Evolutionary conservation across 2,797 vertebrate genomes (phyloP), one percentile per base, ranked within the genome.

Genomic region (Alauda arvensis): DNA sequence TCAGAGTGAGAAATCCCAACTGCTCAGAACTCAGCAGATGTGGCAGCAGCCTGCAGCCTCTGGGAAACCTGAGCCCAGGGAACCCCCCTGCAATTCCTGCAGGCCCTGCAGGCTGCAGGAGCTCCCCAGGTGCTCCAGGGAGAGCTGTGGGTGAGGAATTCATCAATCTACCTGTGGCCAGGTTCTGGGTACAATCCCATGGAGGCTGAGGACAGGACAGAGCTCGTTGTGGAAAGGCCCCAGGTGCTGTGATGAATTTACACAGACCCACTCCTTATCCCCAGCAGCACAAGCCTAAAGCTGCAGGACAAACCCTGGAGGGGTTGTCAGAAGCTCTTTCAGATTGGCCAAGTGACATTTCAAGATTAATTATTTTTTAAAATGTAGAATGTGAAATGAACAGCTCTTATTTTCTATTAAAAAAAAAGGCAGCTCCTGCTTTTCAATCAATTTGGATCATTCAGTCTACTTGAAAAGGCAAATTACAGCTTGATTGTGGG

Each of bases 401-500:
- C 42, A 61, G n/a, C 46, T 55, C 45, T 34, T 51, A 42, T 72
- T 84, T 86, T 71, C 61, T 88, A 29, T 37, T n/a, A 33, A 2
- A 12, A 66, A 57, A 67, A 68, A 91, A 34, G 8, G 24, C 10
- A 88, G 29, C 52, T 88, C n/a, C 1, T 53, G 72, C 63, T 76
- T 45, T 46, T 39, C n/a, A 70, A 37, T 88, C 72, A 75, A 29
- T 68, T 75, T 48, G 46, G 26, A 77, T 65, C 46, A 48, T 63
- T 77, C 81, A 59, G 6, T 52, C 65, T 77, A 25, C 69, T 79
- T 75, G 66, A 82, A 93, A 93, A 75, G 25, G 43, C 59, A 77
- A 94, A 93, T 77, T 84, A 66, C 34, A 75, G 65, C 55, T 77
- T 75, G 78, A 88, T 57, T 84, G 71, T 14, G 39, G 40, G 43